A percentile compares a stretch with the other conserved stretches of the same genome.
phyloP scores from a whole-genome alignment of 2,888 invertebrate genomes.

The Stictocephala bisonia region DNA sequence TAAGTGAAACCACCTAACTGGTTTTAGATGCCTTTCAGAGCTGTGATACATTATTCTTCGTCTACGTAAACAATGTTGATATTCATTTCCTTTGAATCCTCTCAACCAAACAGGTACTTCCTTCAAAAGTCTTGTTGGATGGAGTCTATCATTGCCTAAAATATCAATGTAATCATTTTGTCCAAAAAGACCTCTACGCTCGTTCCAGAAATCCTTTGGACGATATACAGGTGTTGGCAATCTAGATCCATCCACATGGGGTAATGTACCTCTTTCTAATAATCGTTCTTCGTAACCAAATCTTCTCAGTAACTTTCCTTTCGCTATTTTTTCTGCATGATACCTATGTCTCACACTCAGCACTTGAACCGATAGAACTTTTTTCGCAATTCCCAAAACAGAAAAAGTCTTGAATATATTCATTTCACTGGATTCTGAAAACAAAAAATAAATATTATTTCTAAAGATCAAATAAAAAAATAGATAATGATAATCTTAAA shows the following conservation, averaged over 20 bases:
- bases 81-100: slow-evolving; percentile 89
- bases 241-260: slow-evolving; percentile 69
- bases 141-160: slow-evolving; percentile 82
- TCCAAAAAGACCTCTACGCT: slow-evolving; percentile 86
- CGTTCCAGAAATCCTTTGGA: slow-evolving; percentile 80
- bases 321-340: slow-evolving; percentile 71
- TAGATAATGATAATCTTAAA: no score
- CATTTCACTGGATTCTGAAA: no score
- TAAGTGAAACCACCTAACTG: slow-evolving; percentile 82
- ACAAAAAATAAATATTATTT: no score
- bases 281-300: slow-evolving; percentile 79
- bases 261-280: slow-evolving; percentile 75
- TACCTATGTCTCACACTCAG: slow-evolving; percentile 69
- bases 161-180: slow-evolving; percentile 99
- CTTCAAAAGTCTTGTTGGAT: slow-evolving; percentile 87
- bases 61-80: slow-evolving; percentile 80
- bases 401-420: no score
- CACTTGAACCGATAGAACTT: slow-evolving; percentile 62
- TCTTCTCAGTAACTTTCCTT: slow-evolving; percentile 73
- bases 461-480: no score
- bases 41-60: slow-evolving; percentile 73
- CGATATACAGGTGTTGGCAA: slow-evolving; percentile 71
- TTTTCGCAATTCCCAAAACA: no score
- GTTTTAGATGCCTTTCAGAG: slow-evolving; percentile 71
- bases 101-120: slow-evolving; percentile 90